Evolutionary conservation across 2,888 invertebrate species (phyloP).

Genomic region (Dynastes tityus): DNA sequence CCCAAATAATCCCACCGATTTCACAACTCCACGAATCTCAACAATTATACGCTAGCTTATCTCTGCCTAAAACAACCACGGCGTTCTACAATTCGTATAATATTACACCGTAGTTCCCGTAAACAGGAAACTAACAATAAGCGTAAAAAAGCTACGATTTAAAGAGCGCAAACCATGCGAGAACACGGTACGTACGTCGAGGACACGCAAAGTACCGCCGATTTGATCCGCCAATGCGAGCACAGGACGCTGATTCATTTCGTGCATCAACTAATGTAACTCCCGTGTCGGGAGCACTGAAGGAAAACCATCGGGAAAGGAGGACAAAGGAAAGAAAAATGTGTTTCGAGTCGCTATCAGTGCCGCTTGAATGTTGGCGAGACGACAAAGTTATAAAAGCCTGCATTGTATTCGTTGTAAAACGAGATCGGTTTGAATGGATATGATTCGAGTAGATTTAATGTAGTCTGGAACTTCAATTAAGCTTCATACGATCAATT

Average conservation of each 20-base stretch:
- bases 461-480: too few species aligned
- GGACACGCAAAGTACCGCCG: too few species aligned
- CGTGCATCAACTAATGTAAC: slow-evolving; percentile 13
- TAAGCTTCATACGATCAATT: too few species aligned
- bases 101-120: slow-evolving; percentile 13
- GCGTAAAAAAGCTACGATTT: slow-evolving; percentile 4
- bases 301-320: slow-evolving; percentile 13
- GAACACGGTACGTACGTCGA: neutral
- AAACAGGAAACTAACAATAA: slow-evolving; percentile 20
- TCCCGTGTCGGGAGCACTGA: slow-evolving; percentile 14
- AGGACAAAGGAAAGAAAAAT: slow-evolving; percentile 14
- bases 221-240: neutral
- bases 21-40: neutral
- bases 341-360: neutral
- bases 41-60: slow-evolving; percentile 12
- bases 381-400: too few species aligned
- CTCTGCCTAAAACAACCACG: slow-evolving; percentile 11
- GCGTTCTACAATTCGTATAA: neutral
- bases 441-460: too few species aligned
- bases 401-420: too few species aligned
- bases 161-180: neutral
- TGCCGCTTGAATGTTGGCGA: neutral
- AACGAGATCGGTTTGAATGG: too few species aligned
- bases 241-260: slow-evolving; percentile 2
- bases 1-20: too few species aligned